A percentile compares a stretch with the other conserved stretches of the same genome.
Evolutionary conservation across 1,140 invertebrate genomes (phyloP).

Genomic region (Zaprionus africanus): DNA sequence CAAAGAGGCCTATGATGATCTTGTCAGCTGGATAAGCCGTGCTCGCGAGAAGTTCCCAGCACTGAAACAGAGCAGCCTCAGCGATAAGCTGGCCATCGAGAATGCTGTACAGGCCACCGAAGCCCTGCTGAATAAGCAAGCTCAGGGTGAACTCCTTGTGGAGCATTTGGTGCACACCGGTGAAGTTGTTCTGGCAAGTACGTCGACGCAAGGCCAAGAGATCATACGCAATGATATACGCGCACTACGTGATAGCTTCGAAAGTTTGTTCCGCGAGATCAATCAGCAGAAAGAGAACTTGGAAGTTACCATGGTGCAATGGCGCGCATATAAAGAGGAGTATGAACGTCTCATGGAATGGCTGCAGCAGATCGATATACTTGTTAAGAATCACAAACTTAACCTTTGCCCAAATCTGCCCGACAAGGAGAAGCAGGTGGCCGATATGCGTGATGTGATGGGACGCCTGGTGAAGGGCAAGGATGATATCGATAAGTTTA

Average conservation of each 20-base stretch:
- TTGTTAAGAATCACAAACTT: slow-evolving; percentile 95
- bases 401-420: slow-evolving; percentile 91
- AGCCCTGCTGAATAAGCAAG: slow-evolving; percentile 93
- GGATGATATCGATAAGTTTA: slow-evolving; percentile 93
- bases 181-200: slow-evolving; percentile 93
- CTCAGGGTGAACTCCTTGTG: slow-evolving; percentile 94
- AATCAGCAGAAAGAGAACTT: slow-evolving; percentile 93
- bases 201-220: slow-evolving; percentile 91
- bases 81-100: slow-evolving; percentile 95
- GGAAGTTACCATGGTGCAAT: slow-evolving; percentile 92
- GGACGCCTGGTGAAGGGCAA: slow-evolving; percentile 91
- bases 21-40: slow-evolving; percentile 92
- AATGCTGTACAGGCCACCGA: slow-evolving; percentile 94
- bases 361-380: slow-evolving; percentile 96
- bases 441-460: slow-evolving; percentile 91
- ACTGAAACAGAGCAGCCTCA: slow-evolving; percentile 92
- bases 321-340: slow-evolving; percentile 96
- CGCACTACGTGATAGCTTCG: slow-evolving; percentile 92
- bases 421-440: slow-evolving; percentile 94
- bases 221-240: slow-evolving; percentile 93
- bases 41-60: slow-evolving; percentile 95
- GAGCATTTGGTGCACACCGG: slow-evolving; percentile 94
- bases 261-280: slow-evolving; percentile 93
- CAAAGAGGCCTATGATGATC: slow-evolving; percentile 95
- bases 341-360: slow-evolving; percentile 96